These are phyloP conservation scores for Panonychus citri DNA, from an alignment of 1,140 invertebrate species.

Conservation along the genomic window DNA sequence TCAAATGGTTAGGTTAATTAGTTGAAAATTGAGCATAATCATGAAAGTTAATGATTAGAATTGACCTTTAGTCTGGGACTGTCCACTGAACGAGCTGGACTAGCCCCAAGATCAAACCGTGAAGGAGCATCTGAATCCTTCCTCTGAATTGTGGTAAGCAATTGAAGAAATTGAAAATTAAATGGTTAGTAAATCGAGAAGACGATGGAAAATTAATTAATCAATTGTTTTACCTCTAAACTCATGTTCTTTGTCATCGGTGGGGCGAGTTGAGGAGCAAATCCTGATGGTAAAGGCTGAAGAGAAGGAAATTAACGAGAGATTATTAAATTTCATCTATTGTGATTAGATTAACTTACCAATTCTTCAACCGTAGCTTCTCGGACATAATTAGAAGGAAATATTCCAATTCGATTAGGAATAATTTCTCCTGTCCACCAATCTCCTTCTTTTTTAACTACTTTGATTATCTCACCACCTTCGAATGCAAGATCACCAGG, in stretches of 20 bases:
- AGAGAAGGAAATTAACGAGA: neutral
- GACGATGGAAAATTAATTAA: neutral
- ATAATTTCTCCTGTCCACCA: constrained; percentile 86
- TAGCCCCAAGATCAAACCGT: neutral
- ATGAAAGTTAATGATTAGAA: neutral
- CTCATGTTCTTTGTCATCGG: neutral
- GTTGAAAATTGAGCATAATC: neutral
- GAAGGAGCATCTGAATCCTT: neutral
- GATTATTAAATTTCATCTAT: too few relatives aligned
- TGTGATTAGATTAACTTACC: neutral
- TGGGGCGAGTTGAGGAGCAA: neutral
- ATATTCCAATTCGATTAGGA: constrained; percentile 50
- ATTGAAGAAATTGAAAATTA: neutral
- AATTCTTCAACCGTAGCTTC: constrained; percentile 1
- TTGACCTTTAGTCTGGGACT: constrained; percentile 7
- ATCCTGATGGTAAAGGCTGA: neutral
- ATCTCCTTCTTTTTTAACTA: constrained; percentile 70
- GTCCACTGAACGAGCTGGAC: constrained; percentile 2
- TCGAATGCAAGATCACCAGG: constrained; percentile 72
- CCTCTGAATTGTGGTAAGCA: neutral
- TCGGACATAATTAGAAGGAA: constrained; percentile 32
- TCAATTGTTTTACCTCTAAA: neutral
- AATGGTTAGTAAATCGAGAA: neutral
- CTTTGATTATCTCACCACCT: constrained; percentile 65
- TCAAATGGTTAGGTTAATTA: neutral